Percentiles rank a stretch among this genome's conserved stretches.
phyloP scores from a whole-genome alignment of 2,888 invertebrate species.

The Mesorhabditis sp. region DNA sequence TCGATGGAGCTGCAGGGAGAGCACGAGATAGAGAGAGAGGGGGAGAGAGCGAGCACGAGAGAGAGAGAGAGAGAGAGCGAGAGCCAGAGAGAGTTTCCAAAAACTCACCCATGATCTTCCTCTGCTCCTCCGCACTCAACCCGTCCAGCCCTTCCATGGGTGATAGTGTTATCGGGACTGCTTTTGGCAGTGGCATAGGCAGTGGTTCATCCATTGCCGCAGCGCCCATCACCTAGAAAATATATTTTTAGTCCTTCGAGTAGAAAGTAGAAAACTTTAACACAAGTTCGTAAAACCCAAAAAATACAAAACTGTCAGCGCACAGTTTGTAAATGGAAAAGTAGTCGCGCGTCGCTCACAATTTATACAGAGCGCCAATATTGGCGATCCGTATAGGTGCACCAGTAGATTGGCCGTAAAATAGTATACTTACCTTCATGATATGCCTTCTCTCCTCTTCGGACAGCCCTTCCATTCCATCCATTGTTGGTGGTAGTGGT shows the following conservation, averaged over 20 bases:
- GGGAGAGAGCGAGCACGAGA: too few species aligned
- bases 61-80: too few species aligned
- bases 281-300: too few species aligned
- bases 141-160: conserved; percentile 7
- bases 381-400: too few species aligned
- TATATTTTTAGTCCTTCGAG: neutral
- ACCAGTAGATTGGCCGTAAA: too few species aligned
- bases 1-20: neutral
- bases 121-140: conserved; percentile 11
- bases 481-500: neutral
- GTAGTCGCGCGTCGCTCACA: too few species aligned
- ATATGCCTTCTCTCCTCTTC: conserved; percentile 68
- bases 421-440: conserved; percentile 62
- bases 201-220: neutral
- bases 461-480: conserved; percentile 60
- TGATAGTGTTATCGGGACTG: neutral
- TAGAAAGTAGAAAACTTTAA: too few species aligned
- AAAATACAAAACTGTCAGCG: too few species aligned
- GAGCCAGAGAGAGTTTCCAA: neutral
- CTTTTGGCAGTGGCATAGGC: neutral
- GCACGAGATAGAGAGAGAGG: too few species aligned
- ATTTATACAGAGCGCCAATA: too few species aligned
- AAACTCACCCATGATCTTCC: conserved; percentile 11
- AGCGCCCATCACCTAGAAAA: neutral
- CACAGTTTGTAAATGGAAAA: too few species aligned